These are phyloP conservation scores for Vultur gryphus DNA, from an alignment of 2,797 vertebrate genomes.

Conservation along the genomic window DNA sequence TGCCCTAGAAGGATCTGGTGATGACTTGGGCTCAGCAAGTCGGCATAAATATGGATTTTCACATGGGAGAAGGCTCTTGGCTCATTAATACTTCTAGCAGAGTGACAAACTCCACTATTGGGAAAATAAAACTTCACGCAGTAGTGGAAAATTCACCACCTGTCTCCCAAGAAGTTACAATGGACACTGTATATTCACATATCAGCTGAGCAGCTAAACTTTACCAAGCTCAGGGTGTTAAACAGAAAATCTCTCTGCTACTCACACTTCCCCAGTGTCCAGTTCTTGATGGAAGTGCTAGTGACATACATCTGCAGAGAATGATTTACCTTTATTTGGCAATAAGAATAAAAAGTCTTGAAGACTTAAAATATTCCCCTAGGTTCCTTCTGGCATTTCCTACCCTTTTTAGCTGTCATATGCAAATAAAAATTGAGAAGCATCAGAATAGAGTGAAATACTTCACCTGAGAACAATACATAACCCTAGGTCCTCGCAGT, in stretches of 20 bases:
- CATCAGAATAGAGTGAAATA: neutral
- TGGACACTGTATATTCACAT: neutral
- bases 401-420: neutral
- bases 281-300: neutral
- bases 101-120: neutral
- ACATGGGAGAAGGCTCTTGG: neutral
- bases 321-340: neutral
- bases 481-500: neutral
- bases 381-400: neutral
- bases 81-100: neutral
- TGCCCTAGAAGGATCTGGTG: neutral
- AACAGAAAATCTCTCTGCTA: constrained; percentile 35
- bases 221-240: neutral
- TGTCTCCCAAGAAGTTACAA: neutral
- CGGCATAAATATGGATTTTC: neutral
- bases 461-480: neutral
- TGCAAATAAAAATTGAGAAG: neutral
- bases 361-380: neutral
- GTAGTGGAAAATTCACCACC: constrained; percentile 13
- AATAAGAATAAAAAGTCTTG: neutral
- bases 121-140: neutral
- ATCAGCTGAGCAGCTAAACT: neutral
- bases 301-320: neutral
- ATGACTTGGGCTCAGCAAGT: neutral
- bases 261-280: neutral